Base-by-base conservation (phyloP, 2,888 invertebrate species). In the Rhopalosiphum nymphaeae region DNA sequence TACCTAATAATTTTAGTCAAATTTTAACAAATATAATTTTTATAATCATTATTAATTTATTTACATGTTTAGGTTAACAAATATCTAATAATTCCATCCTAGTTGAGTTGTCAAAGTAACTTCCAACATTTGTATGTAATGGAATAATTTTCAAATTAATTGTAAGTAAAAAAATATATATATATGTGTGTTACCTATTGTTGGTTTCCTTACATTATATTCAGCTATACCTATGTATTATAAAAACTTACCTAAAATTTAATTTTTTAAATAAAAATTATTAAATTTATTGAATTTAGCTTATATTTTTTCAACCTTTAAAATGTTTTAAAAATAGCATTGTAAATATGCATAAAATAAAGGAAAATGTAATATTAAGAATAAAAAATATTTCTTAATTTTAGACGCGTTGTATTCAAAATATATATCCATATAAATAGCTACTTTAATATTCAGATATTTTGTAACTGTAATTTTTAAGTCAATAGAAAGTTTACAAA, bases 41-140 rank as follows among this genome's bases (percentile, higher is more conserved):
- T 57, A 88, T 92, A 53, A 44, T 67, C 56, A 92, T 87, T 29
- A 42, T 42, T 53, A 29, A 67, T 92, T 61, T 53, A 78, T 92
- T 36, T 88, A 92, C 67, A 44, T 78, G 78, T 92, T 92, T 88
- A 92, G 92, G 53, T 92, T 53, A 92, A n/a, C 29, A 88, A 78
- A 53, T 67, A 89, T 67, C 26, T 92, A 42, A 42, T 92, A 29
- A 88, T 53, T 67, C 61, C 49, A 87, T 89, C 29, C 36, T 87
- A 87, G 87, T 92, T 89, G 67, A 53, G 29, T 92, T 86, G 36
- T 57, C 67, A 88, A 53, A 53, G 44, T 78, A 88, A 67, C 67
- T 92, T 46, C 53, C 36, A 89, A 92, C 61, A 46, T 87, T 49
- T 87, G 26, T 92, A 61, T 92, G 67, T 92, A 53, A 88, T 89